These are phyloP conservation scores for Gnatocerus cornutus DNA, from an alignment of 2,888 invertebrate genomes.

Conservation along the genomic window DNA sequence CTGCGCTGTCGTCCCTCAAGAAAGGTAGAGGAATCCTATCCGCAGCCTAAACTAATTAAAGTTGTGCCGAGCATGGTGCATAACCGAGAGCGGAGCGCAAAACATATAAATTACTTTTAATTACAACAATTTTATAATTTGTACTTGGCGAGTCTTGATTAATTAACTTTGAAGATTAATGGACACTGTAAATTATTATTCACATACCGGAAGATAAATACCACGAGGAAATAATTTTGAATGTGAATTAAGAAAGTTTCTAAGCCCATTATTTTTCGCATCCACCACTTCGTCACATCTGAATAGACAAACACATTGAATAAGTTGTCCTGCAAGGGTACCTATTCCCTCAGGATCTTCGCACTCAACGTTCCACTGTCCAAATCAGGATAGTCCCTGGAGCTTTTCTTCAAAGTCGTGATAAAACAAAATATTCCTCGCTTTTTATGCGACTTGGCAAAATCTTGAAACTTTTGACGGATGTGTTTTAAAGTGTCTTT, in stretches of 20 bases:
- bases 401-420: slow-evolving; percentile 64
- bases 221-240: slow-evolving; percentile 54
- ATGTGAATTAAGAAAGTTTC: slow-evolving; percentile 34
- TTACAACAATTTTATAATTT: slow-evolving; percentile 72
- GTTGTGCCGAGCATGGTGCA: slow-evolving; percentile 67
- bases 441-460: slow-evolving; percentile 52
- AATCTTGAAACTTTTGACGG: slow-evolving; percentile 62
- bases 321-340: slow-evolving; percentile 64
- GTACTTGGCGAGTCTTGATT: slow-evolving; percentile 70
- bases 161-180: slow-evolving; percentile 70
- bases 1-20: slow-evolving; percentile 20
- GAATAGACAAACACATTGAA: slow-evolving; percentile 66
- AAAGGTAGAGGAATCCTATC: slow-evolving; percentile 48
- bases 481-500: slow-evolving; percentile 68
- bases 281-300: slow-evolving; percentile 55
- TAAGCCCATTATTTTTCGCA: slow-evolving; percentile 28
- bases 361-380: slow-evolving; percentile 69
- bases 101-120: slow-evolving; percentile 71
- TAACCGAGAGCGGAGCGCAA: slow-evolving; percentile 66
- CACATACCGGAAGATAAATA: slow-evolving; percentile 60
- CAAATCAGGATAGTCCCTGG: slow-evolving; percentile 67
- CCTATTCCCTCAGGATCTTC: slow-evolving; percentile 61
- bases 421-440: slow-evolving; percentile 66
- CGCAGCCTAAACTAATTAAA: slow-evolving; percentile 65
- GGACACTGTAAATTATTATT: slow-evolving; percentile 68